Evolutionary conservation across 2,113 vertebrate species (phyloP), one percentile per base, ranked within the genome.

Genomic region (Apistogramma diplotaenia): DNA sequence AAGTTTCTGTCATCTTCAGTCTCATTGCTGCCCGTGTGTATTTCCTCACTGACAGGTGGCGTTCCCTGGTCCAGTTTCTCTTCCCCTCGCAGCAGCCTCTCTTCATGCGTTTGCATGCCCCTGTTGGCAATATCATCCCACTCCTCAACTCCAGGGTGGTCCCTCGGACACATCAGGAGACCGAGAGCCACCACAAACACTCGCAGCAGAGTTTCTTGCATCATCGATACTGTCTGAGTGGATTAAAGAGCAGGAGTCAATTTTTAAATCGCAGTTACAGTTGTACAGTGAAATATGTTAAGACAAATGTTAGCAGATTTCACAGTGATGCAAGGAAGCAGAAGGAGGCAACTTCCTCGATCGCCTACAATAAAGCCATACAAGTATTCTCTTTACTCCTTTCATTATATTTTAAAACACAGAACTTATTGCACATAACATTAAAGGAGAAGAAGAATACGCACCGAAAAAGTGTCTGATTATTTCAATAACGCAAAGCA

Each of bases 161-260:
- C 92, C 12, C 78, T 91, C 0, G 89, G 91, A 76, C 67, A 79
- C 23, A 79, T 62, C 0, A 94, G 53, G 31, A 95, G 82, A 59
- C 93, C 87, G 54, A 92, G 29, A 57, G 89, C 77, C 33, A 96
- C 46, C 49, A 93, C 56, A 40, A 92, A 73, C 58, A 93, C 85
- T 19, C 84, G 82, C 43, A 95, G 78, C 29, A 95, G 12, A 13
- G 72, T 85, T 19, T 91, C 92, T 76, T 94, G 93, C 95, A 95
- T 94, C 59, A 18, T 92, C 43, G 65, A 6, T 46, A n/a, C 27
- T 35, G 18, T 86, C 71, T 87, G 29, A 87, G 86, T 31, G 10
- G 10, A 55, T 67, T 25, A 76, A 12, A 80, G 4, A 46, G 29
- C 10, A 82, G 31, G 2, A 11, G 33, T 73, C 13, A 76, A 43